Evolutionary conservation across 2,113 vertebrate species (phyloP).

Genomic region (Saccopteryx leptura): DNA sequence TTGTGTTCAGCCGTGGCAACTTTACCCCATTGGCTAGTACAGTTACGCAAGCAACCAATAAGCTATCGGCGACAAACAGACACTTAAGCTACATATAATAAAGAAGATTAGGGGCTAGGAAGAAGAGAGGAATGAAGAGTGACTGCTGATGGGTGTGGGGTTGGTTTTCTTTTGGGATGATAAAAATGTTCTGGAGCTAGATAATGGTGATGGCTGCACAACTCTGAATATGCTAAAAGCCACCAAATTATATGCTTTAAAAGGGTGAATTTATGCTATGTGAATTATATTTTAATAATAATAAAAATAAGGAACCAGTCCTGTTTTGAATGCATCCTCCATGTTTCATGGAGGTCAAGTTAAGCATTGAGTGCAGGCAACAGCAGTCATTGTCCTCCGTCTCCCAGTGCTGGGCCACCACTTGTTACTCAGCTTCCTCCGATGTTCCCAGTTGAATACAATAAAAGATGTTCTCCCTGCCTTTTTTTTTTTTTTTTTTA

Average conservation of each 20-base stretch:
- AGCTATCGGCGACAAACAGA: no score
- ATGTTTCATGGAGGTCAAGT: not conserved
- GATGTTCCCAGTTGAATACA: not conserved
- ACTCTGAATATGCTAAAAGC: not conserved
- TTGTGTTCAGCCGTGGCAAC: no score
- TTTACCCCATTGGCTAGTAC: no score
- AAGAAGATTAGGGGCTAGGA: no score
- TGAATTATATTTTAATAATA: constrained; percentile 25
- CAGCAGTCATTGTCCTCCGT: not conserved
- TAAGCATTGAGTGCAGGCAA: not conserved
- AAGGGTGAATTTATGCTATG: not conserved
- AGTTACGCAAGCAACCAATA: no score
- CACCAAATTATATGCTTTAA: not conserved
- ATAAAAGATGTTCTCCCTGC: not conserved
- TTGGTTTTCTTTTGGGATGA: constrained; percentile 33
- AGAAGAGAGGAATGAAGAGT: not conserved
- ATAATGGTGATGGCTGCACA: not conserved
- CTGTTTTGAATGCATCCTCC: not conserved
- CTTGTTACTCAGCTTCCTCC: not conserved
- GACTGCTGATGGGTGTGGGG: not conserved
- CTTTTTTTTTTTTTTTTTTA: not conserved
- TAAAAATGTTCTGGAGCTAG: not conserved
- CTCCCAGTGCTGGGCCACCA: not conserved
- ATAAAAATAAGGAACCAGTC: not conserved
- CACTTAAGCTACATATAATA: no score